A percentile compares a stretch with the other conserved stretches of the same genome.
These are phyloP conservation scores for Popillia japonica DNA, from an alignment of 1,140 invertebrate species.

Conservation along the genomic window DNA sequence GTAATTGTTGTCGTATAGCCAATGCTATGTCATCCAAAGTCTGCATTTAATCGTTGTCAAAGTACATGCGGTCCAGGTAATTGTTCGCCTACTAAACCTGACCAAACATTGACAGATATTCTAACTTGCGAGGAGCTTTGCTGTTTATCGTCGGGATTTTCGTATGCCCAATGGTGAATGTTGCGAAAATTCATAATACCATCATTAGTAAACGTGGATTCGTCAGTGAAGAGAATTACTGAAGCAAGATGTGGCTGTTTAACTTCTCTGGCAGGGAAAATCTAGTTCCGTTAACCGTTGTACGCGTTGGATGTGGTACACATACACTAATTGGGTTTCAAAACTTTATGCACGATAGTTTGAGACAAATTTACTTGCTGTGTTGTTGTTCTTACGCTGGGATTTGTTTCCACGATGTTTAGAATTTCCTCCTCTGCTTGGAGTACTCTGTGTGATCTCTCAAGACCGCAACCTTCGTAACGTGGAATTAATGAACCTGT, in stretches of 20 bases:
- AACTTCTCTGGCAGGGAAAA: not conserved
- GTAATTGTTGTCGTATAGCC: too few species aligned
- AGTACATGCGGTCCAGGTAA: slow-evolving; percentile 57
- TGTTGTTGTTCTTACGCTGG: not conserved
- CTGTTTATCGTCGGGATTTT: not conserved
- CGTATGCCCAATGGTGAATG: not conserved
- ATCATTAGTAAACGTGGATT: not conserved
- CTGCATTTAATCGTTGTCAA: slow-evolving; percentile 50
- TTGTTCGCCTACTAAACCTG: slow-evolving; percentile 53
- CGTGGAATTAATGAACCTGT: not conserved
- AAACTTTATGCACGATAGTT: not conserved
- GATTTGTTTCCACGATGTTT: not conserved
- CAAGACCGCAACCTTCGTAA: not conserved
- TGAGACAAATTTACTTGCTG: not conserved
- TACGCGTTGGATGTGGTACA: not conserved
- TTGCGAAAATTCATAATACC: not conserved
- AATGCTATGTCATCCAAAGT: slow-evolving; percentile 34
- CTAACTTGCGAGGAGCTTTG: not conserved
- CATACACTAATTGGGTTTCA: not conserved
- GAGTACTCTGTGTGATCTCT: not conserved
- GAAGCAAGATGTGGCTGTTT: not conserved
- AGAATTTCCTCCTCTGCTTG: not conserved
- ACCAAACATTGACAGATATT: slow-evolving; percentile 52
- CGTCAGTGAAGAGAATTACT: not conserved
- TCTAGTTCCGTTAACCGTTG: not conserved